Evolutionary conservation across 2,888 invertebrate genomes (phyloP).

Genomic region (Eurytoma californica): DNA sequence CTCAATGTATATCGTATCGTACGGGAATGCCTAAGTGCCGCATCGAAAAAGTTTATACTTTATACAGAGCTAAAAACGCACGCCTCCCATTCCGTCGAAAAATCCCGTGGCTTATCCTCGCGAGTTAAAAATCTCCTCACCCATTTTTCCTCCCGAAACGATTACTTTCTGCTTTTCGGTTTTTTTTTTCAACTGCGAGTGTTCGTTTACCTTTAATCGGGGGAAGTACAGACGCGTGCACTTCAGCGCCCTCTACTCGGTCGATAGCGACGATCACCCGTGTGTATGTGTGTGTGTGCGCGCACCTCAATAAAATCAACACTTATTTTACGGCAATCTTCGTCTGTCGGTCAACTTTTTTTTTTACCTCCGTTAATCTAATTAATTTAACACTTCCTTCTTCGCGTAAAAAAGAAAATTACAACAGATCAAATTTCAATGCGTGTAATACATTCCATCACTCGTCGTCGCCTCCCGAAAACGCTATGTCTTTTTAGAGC

Average conservation of each 20-base stretch:
- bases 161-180: not conserved
- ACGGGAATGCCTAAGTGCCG: slow-evolving; percentile 65
- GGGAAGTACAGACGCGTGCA: too few relatives aligned
- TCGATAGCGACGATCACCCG: too few relatives aligned
- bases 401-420: too few relatives aligned
- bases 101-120: not conserved
- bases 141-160: not conserved
- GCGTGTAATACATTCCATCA: slow-evolving; percentile 54
- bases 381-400: too few relatives aligned
- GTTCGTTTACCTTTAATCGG: not conserved
- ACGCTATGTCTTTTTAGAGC: not conserved
- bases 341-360: too few relatives aligned
- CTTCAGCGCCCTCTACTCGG: too few relatives aligned
- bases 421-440: slow-evolving; percentile 30
- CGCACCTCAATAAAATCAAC: not conserved
- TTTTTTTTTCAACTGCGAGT: not conserved
- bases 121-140: not conserved
- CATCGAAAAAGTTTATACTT: slow-evolving; percentile 58
- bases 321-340: too few relatives aligned
- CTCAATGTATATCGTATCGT: slow-evolving; percentile 62
- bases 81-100: slow-evolving; percentile 11
- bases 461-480: slow-evolving; percentile 9
- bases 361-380: too few relatives aligned
- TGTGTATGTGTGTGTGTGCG: not conserved
- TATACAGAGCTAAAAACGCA: slow-evolving; percentile 32